Percentiles rank a stretch among this genome's conserved stretches.
phyloP scores from a whole-genome alignment of 2,888 invertebrate species.

The Machimus rusticus region DNA sequence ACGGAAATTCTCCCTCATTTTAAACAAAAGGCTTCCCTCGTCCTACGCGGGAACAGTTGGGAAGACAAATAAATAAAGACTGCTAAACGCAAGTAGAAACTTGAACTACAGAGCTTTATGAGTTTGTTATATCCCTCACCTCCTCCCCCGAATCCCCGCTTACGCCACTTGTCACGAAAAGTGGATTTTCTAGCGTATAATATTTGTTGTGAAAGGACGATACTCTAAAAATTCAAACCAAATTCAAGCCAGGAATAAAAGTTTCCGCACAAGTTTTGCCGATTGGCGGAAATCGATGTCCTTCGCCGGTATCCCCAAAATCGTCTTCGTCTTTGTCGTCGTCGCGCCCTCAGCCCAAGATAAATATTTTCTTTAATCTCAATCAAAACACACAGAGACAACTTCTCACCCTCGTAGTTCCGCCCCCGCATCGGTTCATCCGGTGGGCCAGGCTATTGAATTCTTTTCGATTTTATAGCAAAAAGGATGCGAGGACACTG shows the following conservation, averaged over 20 bases:
- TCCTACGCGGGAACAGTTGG: background rate
- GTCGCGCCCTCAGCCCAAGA: background rate
- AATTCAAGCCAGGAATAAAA: background rate
- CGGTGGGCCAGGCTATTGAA: background rate
- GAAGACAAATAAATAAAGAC: background rate
- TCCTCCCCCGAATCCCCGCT: background rate
- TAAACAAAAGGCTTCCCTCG: background rate
- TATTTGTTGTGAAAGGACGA: background rate
- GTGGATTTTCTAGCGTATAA: background rate
- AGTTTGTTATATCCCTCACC: background rate
- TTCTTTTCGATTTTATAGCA: background rate
- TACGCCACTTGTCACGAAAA: background rate
- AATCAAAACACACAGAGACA: background rate
- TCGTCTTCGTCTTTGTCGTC: background rate
- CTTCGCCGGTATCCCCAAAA: background rate
- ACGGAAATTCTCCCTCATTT: background rate
- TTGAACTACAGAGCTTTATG: background rate
- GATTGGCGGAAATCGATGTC: background rate
- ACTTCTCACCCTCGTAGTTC: background rate
- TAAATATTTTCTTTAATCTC: background rate
- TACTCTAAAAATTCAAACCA: background rate
- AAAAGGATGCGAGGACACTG: background rate
- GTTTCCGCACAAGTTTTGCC: background rate
- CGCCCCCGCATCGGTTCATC: background rate
- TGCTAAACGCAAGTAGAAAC: background rate